A percentile compares a stretch with the other conserved stretches of the same genome.
Conservation (phyloP, 2,888 invertebrate species). For the Aproaerema taeniolella region DNA sequence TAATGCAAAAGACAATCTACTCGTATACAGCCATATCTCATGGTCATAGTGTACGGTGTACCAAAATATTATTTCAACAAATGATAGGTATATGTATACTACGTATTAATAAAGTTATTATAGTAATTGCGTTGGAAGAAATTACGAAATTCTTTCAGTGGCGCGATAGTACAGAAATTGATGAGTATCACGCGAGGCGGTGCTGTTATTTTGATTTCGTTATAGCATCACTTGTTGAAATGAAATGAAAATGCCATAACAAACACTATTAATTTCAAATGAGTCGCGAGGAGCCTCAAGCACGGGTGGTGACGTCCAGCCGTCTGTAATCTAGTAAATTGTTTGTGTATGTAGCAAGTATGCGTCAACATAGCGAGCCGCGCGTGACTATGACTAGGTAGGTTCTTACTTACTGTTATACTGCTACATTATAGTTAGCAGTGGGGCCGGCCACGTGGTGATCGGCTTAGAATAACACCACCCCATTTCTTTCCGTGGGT, state of each 20-base stretch:
- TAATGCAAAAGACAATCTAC: no score
- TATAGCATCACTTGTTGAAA: slow-evolving; percentile 43
- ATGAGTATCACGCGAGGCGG: slow-evolving; percentile 51
- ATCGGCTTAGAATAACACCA: no score
- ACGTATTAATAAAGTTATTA: slow-evolving; percentile 31
- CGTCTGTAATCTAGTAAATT: slow-evolving; percentile 37
- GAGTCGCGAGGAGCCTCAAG: slow-evolving; percentile 33
- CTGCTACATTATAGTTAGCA: no score
- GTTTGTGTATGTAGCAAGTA: slow-evolving; percentile 35
- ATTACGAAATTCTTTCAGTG: slow-evolving; percentile 49
- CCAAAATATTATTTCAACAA: no score
- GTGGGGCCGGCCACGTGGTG: no score
- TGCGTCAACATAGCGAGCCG: no score
- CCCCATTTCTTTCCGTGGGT: no score
- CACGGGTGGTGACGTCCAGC: slow-evolving; percentile 26
- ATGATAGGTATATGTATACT: no score
- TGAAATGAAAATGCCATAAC: slow-evolving; percentile 53
- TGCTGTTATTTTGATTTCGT: slow-evolving; percentile 65
- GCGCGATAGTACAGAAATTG: slow-evolving; percentile 35
- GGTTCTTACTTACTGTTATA: no score
- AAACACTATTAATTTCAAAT: slow-evolving; percentile 55
- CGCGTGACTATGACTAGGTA: no score
- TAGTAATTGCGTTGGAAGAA: slow-evolving; percentile 37
- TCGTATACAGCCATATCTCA: no score
- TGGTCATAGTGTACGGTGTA: no score